A percentile compares a stretch with the other conserved stretches of the same genome.
Evolutionary conservation across 2,888 invertebrate species (phyloP).

Genomic region (Phengaris arion): DNA sequence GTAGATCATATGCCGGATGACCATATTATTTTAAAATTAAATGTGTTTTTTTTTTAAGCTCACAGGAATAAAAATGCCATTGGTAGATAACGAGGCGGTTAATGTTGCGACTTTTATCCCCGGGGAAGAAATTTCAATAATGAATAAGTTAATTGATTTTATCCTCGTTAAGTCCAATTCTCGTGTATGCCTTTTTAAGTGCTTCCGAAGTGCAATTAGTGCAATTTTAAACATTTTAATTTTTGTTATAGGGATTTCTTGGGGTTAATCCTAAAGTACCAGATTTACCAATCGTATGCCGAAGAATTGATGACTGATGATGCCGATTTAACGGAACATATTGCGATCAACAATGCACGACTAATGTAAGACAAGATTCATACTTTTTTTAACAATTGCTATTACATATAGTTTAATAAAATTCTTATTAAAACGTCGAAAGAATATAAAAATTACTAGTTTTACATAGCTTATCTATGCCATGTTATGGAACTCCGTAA

Average conservation of each 20-base stretch:
- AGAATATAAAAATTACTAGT: too few species aligned
- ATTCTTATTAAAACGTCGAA: too few species aligned
- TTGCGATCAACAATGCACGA: conserved; percentile 62
- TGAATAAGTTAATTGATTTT: conserved; percentile 5
- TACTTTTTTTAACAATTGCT: neutral
- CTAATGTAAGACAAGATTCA: conserved; percentile 58
- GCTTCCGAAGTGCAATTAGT: conserved; percentile 5
- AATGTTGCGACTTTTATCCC: conserved; percentile 16
- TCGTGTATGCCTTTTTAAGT: neutral
- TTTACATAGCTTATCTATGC: too few species aligned
- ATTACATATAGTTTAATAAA: too few species aligned
- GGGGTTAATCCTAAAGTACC: conserved; percentile 78
- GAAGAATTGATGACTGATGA: conserved; percentile 69
- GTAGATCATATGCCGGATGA: too few species aligned
- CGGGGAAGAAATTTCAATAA: conserved; percentile 1
- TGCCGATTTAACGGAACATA: conserved; percentile 64
- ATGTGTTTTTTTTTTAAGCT: neutral
- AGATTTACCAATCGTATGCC: conserved; percentile 74
- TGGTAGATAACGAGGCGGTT: conserved; percentile 19
- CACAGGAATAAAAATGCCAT: conserved; percentile 7
- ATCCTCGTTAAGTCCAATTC: neutral
- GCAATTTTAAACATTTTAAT: neutral
- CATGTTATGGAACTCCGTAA: too few species aligned
- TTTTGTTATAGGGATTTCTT: conserved; percentile 75
- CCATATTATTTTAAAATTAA: neutral